Evolutionary conservation across 2,113 vertebrate species (phyloP).

Genomic region (Platysteira castanea): DNA sequence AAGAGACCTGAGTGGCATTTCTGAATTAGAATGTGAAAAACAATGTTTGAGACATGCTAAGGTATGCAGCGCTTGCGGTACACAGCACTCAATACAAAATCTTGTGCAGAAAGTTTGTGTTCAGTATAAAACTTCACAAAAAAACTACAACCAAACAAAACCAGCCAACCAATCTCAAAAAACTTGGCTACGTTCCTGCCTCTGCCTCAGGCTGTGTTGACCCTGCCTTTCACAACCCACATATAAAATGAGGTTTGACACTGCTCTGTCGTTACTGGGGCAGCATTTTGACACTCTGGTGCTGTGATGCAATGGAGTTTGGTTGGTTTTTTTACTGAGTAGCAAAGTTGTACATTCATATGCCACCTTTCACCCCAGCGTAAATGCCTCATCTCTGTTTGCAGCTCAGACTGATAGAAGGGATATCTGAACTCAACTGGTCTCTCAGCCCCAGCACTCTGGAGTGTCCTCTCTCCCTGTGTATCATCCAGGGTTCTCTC

Average conservation of each 20-base stretch:
- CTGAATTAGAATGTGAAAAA: not conserved
- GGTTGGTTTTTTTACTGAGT: not conserved
- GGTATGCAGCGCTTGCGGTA: not conserved
- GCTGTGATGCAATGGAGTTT: not conserved
- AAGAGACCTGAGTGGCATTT: not conserved
- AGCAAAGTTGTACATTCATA: not conserved
- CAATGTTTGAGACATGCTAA: not conserved
- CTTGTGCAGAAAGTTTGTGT: not conserved
- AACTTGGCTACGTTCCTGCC: not conserved
- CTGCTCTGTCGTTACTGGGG: fast-evolving
- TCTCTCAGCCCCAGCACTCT: not conserved
- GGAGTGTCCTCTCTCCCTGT: not conserved
- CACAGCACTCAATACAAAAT: not conserved
- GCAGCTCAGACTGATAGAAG: not conserved
- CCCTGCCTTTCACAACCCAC: not conserved
- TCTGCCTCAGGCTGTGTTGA: not conserved
- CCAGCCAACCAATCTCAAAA: not conserved
- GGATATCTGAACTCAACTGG: fast-evolving
- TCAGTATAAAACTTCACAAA: not conserved
- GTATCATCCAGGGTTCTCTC: not conserved
- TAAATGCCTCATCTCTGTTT: not conserved
- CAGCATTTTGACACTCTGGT: not conserved
- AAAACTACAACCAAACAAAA: not conserved
- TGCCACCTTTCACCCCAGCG: not conserved
- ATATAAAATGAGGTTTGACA: not conserved